These are phyloP conservation scores for Willowsia nigromaculata DNA, from an alignment of 2,888 invertebrate species.

Conservation along the genomic window DNA sequence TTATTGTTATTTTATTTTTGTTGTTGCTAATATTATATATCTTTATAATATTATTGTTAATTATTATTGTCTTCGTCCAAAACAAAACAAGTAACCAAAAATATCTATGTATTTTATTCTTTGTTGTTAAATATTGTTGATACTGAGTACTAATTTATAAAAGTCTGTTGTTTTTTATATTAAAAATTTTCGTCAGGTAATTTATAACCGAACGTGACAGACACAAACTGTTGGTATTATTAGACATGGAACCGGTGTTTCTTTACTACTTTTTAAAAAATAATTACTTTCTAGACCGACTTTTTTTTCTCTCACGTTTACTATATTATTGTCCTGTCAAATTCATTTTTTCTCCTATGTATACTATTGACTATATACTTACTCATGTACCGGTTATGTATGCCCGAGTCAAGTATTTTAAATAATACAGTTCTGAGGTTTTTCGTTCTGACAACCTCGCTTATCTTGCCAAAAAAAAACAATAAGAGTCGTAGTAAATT, in stretches of 20 bases:
- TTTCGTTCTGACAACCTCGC: conserved; percentile 25
- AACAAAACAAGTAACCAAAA: conserved; percentile 52
- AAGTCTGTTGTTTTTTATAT: conserved; percentile 65
- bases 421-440: conserved; percentile 48
- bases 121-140: conserved; percentile 55
- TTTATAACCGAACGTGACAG: conserved; percentile 41
- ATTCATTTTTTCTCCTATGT: not conserved
- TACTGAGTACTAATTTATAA: conserved; percentile 62
- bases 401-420: conserved; percentile 52
- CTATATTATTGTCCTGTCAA: not conserved
- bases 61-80: conserved; percentile 27
- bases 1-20: conserved; percentile 60
- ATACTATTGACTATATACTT: not conserved
- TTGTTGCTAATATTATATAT: conserved; percentile 70
- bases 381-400: conserved; percentile 38
- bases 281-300: not conserved
- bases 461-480: conserved; percentile 68
- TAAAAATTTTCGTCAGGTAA: conserved; percentile 57
- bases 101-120: conserved; percentile 52
- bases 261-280: conserved; percentile 11
- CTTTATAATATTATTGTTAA: conserved; percentile 48
- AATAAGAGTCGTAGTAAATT: conserved; percentile 36
- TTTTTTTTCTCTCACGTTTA: not conserved
- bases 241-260: conserved; percentile 13
- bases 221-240: conserved; percentile 10